A percentile compares a stretch with the other conserved stretches of the same genome.
Conservation (phyloP, 2,113 vertebrate species). For the Holacanthus passer region DNA sequence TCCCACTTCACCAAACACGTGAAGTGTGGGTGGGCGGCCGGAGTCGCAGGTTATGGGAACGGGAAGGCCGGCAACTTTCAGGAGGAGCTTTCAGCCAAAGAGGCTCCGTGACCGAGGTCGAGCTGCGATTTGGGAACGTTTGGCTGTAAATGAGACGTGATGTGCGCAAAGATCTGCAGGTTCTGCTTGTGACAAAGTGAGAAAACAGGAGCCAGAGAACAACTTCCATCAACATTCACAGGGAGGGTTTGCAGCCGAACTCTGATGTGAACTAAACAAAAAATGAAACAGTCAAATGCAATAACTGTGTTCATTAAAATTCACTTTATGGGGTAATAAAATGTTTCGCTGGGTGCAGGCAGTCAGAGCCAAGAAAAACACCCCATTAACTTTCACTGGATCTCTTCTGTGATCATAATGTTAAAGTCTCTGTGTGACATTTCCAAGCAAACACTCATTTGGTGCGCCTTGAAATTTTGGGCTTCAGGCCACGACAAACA, state of each 20-base stretch:
- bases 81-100: conserved; percentile 3
- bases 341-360: neutral
- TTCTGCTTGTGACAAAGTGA: neutral
- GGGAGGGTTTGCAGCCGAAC: neutral
- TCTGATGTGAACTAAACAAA: conserved; percentile 6
- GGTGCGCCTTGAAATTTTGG: neutral
- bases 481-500: neutral
- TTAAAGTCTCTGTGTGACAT: neutral
- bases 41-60: neutral
- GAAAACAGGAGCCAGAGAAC: conserved; percentile 22
- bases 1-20: conserved; percentile 8
- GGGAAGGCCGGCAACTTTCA: neutral
- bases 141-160: conserved; percentile 30
- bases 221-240: conserved; percentile 9
- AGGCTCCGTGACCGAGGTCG: neutral
- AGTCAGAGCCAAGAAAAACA: conserved; percentile 9
- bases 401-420: neutral
- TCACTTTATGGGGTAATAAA: conserved; percentile 13
- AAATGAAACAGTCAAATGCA: conserved; percentile 1
- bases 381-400: neutral
- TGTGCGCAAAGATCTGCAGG: neutral
- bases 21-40: neutral
- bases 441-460: conserved; percentile 17
- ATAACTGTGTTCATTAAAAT: conserved; percentile 23
- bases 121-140: neutral